Percentiles rank a stretch among this genome's conserved stretches.
Conservation (phyloP, 2,113 vertebrate species). For the Lophotis ruficrista region DNA sequence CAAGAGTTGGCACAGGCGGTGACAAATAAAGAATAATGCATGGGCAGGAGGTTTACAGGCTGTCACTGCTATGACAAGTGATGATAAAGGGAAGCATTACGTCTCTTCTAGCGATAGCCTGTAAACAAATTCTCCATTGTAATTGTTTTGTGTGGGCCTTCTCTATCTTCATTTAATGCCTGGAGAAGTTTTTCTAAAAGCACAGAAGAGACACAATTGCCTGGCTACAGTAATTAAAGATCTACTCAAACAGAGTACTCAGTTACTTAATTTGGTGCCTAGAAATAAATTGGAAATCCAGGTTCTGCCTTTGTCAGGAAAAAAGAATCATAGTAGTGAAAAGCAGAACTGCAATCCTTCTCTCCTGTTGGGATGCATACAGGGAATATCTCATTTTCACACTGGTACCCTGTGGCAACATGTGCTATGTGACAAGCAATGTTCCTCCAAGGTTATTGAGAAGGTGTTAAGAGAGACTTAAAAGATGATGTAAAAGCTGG, state of each 20-base stretch:
- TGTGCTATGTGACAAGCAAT: background rate
- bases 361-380: background rate
- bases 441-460: background rate
- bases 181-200: slow-evolving; percentile 21
- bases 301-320: background rate
- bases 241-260: background rate
- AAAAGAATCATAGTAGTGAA: background rate
- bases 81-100: slow-evolving; percentile 72
- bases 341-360: background rate
- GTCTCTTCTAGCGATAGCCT: slow-evolving; percentile 42
- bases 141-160: slow-evolving; percentile 54
- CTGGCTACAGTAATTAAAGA: background rate
- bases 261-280: background rate
- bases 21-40: slow-evolving; percentile 68
- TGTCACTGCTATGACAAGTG: slow-evolving; percentile 68
- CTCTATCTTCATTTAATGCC: slow-evolving; percentile 66
- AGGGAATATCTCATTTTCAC: background rate
- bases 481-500: background rate
- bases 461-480: background rate
- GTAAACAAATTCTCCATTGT: slow-evolving; percentile 65
- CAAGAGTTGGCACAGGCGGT: slow-evolving; percentile 52
- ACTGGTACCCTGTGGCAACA: background rate
- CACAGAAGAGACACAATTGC: background rate
- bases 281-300: background rate
- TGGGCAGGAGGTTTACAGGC: slow-evolving; percentile 67